Percentiles rank a stretch among this genome's conserved stretches.
These are phyloP conservation scores for Stomorhina lunata DNA, from an alignment of 2,888 invertebrate genomes.

Conservation along the genomic window DNA sequence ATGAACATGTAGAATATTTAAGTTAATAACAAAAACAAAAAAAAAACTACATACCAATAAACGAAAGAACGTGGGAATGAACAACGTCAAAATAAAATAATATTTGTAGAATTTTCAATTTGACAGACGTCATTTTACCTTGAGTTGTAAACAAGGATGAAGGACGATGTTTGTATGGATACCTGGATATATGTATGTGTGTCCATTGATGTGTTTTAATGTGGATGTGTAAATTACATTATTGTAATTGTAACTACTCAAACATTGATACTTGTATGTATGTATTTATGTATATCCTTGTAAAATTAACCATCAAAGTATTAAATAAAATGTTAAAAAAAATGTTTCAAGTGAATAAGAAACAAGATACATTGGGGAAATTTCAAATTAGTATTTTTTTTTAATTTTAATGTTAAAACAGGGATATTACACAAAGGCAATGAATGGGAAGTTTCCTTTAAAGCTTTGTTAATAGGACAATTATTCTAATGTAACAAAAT, in stretches of 20 bases:
- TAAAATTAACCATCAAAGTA: not conserved
- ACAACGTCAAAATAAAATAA: not conserved
- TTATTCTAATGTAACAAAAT: too few species aligned
- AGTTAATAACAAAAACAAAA: not conserved
- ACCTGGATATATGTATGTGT: not conserved
- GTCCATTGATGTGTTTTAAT: too few species aligned
- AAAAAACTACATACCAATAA: not conserved
- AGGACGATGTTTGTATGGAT: not conserved
- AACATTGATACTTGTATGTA: too few species aligned
- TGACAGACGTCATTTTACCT: slow-evolving; percentile 55
- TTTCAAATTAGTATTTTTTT: not conserved
- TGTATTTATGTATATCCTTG: not conserved
- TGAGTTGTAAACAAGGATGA: slow-evolving; percentile 33
- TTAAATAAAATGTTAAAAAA: not conserved
- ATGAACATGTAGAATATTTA: not conserved
- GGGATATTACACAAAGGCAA: too few species aligned
- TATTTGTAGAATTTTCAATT: slow-evolving; percentile 23
- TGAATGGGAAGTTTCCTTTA: too few species aligned
- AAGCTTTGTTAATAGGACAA: too few species aligned
- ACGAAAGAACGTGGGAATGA: not conserved
- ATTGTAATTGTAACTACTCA: too few species aligned
- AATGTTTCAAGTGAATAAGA: too few species aligned
- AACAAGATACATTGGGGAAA: not conserved
- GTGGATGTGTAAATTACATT: not conserved
- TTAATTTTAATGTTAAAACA: too few species aligned